phyloP scores from a whole-genome alignment of 2,888 invertebrate species.

The Hypselothyrea guttata region DNA sequence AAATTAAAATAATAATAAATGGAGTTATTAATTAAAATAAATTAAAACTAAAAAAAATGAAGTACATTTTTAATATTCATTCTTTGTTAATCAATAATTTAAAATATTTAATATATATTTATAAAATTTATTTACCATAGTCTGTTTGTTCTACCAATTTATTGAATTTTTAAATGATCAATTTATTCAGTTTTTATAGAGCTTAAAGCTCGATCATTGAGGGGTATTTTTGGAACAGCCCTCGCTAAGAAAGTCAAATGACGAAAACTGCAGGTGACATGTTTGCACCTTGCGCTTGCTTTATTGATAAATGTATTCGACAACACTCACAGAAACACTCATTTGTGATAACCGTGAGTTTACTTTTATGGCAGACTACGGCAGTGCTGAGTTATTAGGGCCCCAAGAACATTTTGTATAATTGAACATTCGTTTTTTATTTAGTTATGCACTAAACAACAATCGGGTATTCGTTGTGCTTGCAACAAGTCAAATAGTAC shows the following conservation, averaged over 20 bases:
- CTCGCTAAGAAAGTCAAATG: constrained; percentile 22
- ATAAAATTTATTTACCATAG: too few relatives aligned
- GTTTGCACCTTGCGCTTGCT: constrained; percentile 31
- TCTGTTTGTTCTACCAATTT: too few relatives aligned
- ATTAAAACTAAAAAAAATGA: too few relatives aligned
- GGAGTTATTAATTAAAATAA: too few relatives aligned
- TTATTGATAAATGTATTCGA: constrained; percentile 38
- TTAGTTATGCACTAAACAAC: neutral
- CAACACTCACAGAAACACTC: constrained; percentile 16
- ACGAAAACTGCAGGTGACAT: constrained; percentile 1
- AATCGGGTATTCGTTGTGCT: constrained; percentile 1
- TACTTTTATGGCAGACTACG: constrained; percentile 3
- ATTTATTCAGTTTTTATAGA: too few relatives aligned
- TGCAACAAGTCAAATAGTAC: constrained; percentile 2
- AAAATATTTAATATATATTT: too few relatives aligned
- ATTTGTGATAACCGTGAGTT: constrained; percentile 28
- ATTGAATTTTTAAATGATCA: too few relatives aligned
- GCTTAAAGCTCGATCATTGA: neutral
- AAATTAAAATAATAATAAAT: too few relatives aligned
- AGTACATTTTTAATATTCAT: too few relatives aligned
- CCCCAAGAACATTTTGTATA: too few relatives aligned
- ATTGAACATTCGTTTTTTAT: too few relatives aligned
- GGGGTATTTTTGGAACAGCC: neutral
- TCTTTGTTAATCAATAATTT: too few relatives aligned
- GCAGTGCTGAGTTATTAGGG: constrained; percentile 17